Percentiles rank a stretch among this genome's conserved stretches.
phyloP scores from a whole-genome alignment of 2,888 invertebrate species.

The Tetranychus piercei region DNA sequence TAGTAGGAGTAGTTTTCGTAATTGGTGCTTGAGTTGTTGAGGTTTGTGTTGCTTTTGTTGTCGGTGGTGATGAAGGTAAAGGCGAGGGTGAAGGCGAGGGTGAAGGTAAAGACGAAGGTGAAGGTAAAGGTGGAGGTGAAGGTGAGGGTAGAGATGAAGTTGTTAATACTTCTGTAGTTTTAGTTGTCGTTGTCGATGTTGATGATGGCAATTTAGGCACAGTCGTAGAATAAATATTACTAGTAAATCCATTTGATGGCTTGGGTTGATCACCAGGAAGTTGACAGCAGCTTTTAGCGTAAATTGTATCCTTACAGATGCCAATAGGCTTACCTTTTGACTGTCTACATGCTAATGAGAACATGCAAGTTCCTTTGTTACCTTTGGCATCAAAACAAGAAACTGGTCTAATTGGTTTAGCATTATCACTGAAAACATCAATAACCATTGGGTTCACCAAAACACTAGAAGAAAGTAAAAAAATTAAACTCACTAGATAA shows the following conservation, averaged over 20 bases:
- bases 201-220: not conserved
- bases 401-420: conserved; percentile 6
- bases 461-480: not conserved
- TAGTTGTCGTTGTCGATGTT: conserved; percentile 3
- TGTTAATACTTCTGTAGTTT: not conserved
- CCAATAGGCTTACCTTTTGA: conserved; percentile 75
- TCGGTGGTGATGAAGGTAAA: not conserved
- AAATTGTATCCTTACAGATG: conserved; percentile 78
- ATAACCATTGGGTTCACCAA: not conserved
- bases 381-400: conserved; percentile 10
- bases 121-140: not conserved
- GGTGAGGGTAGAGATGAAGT: not conserved
- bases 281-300: conserved; percentile 75
- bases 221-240: not conserved
- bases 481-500: not conserved
- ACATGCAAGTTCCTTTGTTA: conserved; percentile 66
- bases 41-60: not conserved
- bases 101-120: not conserved
- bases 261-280: not conserved
- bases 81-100: not conserved
- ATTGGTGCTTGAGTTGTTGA: too few relatives aligned
- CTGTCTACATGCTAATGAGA: conserved; percentile 76
- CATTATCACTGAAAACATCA: not conserved
- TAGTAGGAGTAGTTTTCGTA: too few relatives aligned
- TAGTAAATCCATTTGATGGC: not conserved